Base-by-base conservation (phyloP, 1,140 invertebrate species). In the Sesamia nonagrioides region DNA sequence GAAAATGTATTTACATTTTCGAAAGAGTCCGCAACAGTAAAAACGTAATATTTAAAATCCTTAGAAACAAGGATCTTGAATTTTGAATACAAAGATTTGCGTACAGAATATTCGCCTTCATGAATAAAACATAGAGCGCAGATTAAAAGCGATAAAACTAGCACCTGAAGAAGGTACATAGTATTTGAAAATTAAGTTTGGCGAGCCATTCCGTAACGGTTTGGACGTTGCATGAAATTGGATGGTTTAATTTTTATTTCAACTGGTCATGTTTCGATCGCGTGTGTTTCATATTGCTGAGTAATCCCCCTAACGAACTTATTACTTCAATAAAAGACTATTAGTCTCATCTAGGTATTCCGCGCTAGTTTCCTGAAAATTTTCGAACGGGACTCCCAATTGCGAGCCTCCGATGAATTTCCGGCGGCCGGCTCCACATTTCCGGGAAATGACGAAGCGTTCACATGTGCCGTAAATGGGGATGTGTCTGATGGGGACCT, bases 391-490 rank as follows among this genome's bases (percentile, higher is more conserved):
- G 42, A 80, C 80, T 83, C 85, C 88, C 87, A 92, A 90, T 92
- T 91, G 85, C 82, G 79, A 78, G 80, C 78, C 86, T 84, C 78
- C 84, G 82, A 86, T 84, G 86, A 91, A 92, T 92, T 91, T 91
- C 88, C 87, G 84, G 52, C 79, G 79, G 79, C 77, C 86, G 66
- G 82, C 76, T 84, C 82, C 82, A 83, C 80, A 87, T 90, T 89
- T 91, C 88, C 91, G 85, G 81, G 48, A 84, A 84, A 89, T 91
- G 85, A 90, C 85, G 88, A 84, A 88, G 81, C 81, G 74, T 69
- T 82, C 80, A 88, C 68, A 40, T 84, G 73, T 78, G 61, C 56
- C 78, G 78, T 82, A 84, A 83, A 82, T 73, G 74, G 50, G 6
- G 40, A 56, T 18, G 9, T 8, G 21, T 8, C 18, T 56, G 54